phyloP scores from a whole-genome alignment of 2,797 vertebrate species.

The Falco cherrug region DNA sequence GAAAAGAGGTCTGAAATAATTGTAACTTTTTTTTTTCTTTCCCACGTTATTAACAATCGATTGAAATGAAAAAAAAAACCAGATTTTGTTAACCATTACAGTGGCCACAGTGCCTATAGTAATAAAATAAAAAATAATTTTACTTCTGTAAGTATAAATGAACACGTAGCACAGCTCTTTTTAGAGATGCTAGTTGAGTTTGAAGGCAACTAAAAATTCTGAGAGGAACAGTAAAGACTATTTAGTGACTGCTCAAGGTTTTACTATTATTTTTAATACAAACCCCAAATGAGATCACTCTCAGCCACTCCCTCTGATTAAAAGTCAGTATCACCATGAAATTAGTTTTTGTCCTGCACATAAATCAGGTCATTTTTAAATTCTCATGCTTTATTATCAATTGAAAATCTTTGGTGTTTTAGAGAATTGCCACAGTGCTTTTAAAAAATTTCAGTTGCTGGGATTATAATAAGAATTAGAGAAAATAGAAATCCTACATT shows the following conservation, averaged over 20 bases:
- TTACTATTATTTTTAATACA: neutral
- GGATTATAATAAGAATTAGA: neutral
- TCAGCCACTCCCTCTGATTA: neutral
- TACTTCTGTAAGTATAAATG: neutral
- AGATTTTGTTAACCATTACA: neutral
- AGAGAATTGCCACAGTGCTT: neutral
- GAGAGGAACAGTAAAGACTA: neutral
- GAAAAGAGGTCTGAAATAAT: neutral
- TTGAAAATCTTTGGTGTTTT: neutral
- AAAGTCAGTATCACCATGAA: conserved; percentile 14
- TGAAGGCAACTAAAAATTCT: neutral
- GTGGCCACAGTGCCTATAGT: neutral
- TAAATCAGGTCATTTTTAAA: conserved; percentile 1
- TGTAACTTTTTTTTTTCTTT: neutral
- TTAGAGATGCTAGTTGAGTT: neutral
- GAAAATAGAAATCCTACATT: neutral
- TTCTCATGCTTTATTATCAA: neutral
- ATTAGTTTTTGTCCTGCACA: neutral
- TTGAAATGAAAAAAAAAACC: neutral
- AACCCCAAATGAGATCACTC: neutral
- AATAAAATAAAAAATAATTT: neutral
- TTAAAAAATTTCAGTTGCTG: neutral
- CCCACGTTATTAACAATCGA: neutral
- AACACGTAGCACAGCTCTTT: neutral
- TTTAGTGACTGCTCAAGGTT: neutral